Evolutionary conservation across 2,888 invertebrate genomes (phyloP).

Genomic region (Hoplodrina blanda): DNA sequence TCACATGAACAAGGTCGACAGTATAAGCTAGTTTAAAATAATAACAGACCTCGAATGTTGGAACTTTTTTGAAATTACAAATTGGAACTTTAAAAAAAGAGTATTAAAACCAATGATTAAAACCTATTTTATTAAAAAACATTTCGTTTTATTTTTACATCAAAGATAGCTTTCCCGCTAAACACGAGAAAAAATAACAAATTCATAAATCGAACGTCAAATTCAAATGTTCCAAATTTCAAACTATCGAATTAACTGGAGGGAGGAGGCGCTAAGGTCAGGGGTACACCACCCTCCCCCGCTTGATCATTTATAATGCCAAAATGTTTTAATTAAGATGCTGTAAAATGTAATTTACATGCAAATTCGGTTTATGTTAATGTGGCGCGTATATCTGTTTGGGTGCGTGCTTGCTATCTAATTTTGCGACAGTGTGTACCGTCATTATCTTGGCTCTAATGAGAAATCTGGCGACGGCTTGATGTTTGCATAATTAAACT

Average conservation of each 20-base stretch:
- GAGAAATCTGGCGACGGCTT: conserved; percentile 91
- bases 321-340: conserved; percentile 92
- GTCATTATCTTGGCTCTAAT: conserved; percentile 91
- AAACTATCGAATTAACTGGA: conserved; percentile 84
- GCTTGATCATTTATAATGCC: conserved; percentile 91
- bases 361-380: conserved; percentile 92
- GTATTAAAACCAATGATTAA: too few species aligned
- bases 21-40: too few species aligned
- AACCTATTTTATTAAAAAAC: not conserved
- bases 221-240: conserved; percentile 66
- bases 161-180: too few species aligned
- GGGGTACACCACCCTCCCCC: conserved; percentile 81
- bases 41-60: too few species aligned
- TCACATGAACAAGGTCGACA: too few species aligned
- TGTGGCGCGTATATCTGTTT: conserved; percentile 91
- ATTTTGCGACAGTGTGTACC: conserved; percentile 91
- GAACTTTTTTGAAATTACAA: too few species aligned
- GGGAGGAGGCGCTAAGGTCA: conserved; percentile 81
- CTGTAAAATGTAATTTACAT: conserved; percentile 92
- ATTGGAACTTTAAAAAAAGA: too few species aligned
- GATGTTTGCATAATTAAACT: conserved; percentile 91
- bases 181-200: conserved; percentile 15
- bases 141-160: not conserved
- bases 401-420: conserved; percentile 91
- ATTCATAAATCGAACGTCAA: conserved; percentile 67